Base-by-base conservation (phyloP, 2,888 invertebrate genomes). In the Sympetrum striolatum region DNA sequence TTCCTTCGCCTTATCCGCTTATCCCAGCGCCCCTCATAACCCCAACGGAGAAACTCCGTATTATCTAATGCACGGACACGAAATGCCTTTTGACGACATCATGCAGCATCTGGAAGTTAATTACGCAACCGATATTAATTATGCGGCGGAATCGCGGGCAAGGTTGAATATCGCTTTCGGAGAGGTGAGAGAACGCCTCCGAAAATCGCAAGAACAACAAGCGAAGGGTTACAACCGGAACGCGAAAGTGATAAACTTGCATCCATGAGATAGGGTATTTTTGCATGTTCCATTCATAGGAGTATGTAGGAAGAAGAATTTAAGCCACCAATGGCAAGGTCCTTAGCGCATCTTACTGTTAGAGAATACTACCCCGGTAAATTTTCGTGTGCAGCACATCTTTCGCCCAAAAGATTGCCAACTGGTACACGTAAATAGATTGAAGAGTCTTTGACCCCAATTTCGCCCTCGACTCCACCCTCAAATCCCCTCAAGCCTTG, bases 81-180 rank as follows among this genome's bases (percentile, higher is more conserved):
- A n/a, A n/a, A n/a, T n/a, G n/a, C 81, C 81, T 12, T 81, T 81
- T 12, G 44, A 81, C n/a, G 81, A 81, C n/a, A 81, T 81, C 44
- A 44, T 31, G 2, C n/a, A 18, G 1, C 81, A 39, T 3, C 15
- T 1, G 18, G 12, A n/a, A 2, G 5, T 39, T 2, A 44, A 48
- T 81, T 81, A 81, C 12, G 44, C 15, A 1, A 44, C 81, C 5
- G 37, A 37, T 31, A 6, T 1, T 22, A 81, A 81, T 48, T 81
- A 81, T 37, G 81, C 81, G 3, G 81, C 81, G 22, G 81, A 81
- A 12, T n/a, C 44, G 2, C 81, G 44, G 12, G 44, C 81, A 2
- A 39, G 81, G 1, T 22, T 81, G 12, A 81, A 44, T 22, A 5
- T 81, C 18, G 44, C 81, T 1, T 81, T 81, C 35, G 31, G 44